Base-by-base conservation (phyloP, 2,888 invertebrate species). In the Cataglyphis albicans region DNA sequence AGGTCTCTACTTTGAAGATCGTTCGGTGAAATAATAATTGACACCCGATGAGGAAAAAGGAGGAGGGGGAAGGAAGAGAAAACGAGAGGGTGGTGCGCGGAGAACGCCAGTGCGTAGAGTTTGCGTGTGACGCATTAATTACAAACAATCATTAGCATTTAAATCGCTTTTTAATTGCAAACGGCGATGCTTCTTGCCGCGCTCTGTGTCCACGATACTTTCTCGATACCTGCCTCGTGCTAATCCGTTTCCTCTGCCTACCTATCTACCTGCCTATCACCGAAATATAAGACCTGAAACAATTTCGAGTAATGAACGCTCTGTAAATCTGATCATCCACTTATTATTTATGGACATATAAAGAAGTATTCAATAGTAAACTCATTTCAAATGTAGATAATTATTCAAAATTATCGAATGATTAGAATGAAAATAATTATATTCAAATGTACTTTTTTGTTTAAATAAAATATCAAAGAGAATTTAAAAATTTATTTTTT, bases 91-190 rank as follows among this genome's bases (percentile, higher is more conserved):
- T 61, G 48, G 78, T n/a, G 63, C 73, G 63, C 29, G 29, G 21
- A 38, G 73, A 35, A 25, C 52, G 74, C 67, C 67, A 67, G 52
- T 74, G 63, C 64, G 74, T 64, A 74, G 63, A 63, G 52, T 41
- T 74, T 63, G 63, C 81, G 87, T 86, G 90, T 88, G 89, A 91
- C 88, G 87, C 86, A 89, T 90, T 92, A 91, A 92, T 92, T 89
- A 91, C 90, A 41, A 85, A 83, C 86, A 81, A 90, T 86, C 87
- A 92, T 92, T 92, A 92, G 92, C 92, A 92, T 92, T 90, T 91
- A 91, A 92, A 92, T 92, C 84, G 90, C 87, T 91, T 92, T 93
- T 90, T 93, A 92, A 92, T 92, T 92, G 88, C 90, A 87, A 92
- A 90, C 91, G 87, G 82, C 84, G 87, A 73, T 80, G 83, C 83